phyloP scores from a whole-genome alignment of 2,888 invertebrate species.

The Macropis europaea region DNA sequence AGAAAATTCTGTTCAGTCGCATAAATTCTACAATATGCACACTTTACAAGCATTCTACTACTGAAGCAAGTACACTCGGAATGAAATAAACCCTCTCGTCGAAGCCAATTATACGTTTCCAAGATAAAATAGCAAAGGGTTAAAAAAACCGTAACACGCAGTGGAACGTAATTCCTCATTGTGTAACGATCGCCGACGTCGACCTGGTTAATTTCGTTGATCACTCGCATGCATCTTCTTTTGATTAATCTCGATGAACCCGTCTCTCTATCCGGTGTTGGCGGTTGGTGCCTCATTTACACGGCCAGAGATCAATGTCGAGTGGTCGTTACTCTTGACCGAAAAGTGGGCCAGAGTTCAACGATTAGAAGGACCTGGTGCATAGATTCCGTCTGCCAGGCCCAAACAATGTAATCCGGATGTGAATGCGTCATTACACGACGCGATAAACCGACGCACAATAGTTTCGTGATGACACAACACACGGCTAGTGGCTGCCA shows the following conservation, averaged over 20 bases:
- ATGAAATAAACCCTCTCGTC: too few species aligned
- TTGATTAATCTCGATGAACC: constrained; percentile 2
- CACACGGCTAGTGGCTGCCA: too few species aligned
- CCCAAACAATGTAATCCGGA: constrained; percentile 4
- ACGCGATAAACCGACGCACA: background rate
- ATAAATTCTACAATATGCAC: too few species aligned
- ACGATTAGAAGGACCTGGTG: background rate
- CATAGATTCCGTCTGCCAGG: constrained; percentile 10
- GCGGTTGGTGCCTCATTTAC: background rate
- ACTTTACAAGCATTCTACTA: too few species aligned
- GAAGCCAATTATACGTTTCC: too few species aligned
- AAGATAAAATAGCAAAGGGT: too few species aligned
- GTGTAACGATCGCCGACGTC: background rate
- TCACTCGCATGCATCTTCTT: constrained; percentile 1
- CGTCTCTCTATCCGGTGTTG: background rate
- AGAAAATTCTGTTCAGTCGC: too few species aligned
- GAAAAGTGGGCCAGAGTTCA: constrained; percentile 32
- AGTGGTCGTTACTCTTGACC: constrained; percentile 26
- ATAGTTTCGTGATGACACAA: constrained; percentile 1
- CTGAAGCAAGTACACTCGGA: too few species aligned
- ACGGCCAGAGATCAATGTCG: constrained; percentile 25
- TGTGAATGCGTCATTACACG: constrained; percentile 17
- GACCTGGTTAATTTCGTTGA: constrained; percentile 7
- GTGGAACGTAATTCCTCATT: background rate
- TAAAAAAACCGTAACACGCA: too few species aligned